Conservation (phyloP, 2,888 invertebrate species). For the Himalopsyche tibetana region DNA sequence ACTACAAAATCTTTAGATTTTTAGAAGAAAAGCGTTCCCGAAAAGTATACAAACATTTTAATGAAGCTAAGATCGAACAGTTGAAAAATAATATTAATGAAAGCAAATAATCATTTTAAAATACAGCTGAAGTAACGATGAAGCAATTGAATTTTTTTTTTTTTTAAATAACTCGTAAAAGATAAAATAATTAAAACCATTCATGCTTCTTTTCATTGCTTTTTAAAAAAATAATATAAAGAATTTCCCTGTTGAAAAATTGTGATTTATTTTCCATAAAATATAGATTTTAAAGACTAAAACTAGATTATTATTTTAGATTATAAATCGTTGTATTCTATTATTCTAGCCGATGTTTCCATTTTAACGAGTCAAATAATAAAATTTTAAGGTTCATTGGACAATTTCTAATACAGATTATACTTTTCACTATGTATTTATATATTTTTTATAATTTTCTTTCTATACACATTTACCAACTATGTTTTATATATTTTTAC, state of each 20-base stretch:
- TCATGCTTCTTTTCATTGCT: constrained; percentile 18
- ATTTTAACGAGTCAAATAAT: too few species aligned
- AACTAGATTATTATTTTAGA: too few species aligned
- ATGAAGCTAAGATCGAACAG: background rate
- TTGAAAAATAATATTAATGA: background rate
- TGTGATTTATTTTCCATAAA: too few species aligned
- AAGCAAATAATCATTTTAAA: background rate
- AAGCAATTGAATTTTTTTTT: background rate
- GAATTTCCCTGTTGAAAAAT: too few species aligned
- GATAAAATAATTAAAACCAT: background rate
- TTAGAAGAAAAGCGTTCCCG: background rate
- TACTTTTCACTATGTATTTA: background rate
- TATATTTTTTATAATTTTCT: background rate
- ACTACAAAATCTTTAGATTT: background rate
- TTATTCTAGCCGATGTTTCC: too few species aligned
- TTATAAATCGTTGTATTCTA: too few species aligned
- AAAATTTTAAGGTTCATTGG: too few species aligned
- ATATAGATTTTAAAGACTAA: too few species aligned
- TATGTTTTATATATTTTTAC: constrained; percentile 26
- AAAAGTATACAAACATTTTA: background rate
- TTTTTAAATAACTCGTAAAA: background rate
- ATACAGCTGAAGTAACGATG: constrained; percentile 27
- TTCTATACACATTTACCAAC: constrained; percentile 27
- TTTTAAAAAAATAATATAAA: background rate
- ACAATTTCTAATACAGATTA: background rate